Conservation (phyloP, 2,113 vertebrate species). For the Pangasianodon gigas region DNA sequence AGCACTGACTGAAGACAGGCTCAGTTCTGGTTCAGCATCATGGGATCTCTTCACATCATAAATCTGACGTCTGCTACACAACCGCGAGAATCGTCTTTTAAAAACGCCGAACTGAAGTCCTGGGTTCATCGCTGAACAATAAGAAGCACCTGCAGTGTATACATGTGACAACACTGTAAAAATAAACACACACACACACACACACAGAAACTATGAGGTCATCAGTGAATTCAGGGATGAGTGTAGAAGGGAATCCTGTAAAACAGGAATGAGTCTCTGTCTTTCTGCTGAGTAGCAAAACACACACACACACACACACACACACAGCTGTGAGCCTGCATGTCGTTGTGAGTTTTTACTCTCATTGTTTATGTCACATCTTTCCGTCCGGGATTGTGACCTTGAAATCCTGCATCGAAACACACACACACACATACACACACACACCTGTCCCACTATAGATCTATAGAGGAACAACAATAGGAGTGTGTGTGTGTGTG, state of each 20-base stretch:
- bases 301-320: constrained; percentile 3
- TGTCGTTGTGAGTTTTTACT: no score
- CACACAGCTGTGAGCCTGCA: neutral
- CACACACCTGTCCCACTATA: neutral
- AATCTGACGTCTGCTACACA: neutral
- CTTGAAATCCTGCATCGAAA: neutral
- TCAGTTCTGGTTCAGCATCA: neutral
- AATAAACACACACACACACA: neutral
- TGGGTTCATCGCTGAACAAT: neutral
- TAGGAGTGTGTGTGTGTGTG: constrained; percentile 14
- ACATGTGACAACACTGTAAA: neutral
- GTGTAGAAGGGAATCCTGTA: neutral
- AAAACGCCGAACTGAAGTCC: neutral
- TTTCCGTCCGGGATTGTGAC: no score
- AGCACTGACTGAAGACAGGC: neutral
- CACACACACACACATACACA: constrained; percentile 3
- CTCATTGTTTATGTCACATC: no score
- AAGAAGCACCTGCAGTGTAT: neutral
- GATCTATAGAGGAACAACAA: no score
- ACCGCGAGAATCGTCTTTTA: neutral
- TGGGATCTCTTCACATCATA: neutral
- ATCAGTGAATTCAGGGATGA: neutral
- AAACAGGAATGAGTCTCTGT: constrained; percentile 10
- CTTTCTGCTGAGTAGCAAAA: neutral
- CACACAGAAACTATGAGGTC: neutral